Conservation (phyloP, 2,113 vertebrate genomes). For the Tonatia bakeri region DNA sequence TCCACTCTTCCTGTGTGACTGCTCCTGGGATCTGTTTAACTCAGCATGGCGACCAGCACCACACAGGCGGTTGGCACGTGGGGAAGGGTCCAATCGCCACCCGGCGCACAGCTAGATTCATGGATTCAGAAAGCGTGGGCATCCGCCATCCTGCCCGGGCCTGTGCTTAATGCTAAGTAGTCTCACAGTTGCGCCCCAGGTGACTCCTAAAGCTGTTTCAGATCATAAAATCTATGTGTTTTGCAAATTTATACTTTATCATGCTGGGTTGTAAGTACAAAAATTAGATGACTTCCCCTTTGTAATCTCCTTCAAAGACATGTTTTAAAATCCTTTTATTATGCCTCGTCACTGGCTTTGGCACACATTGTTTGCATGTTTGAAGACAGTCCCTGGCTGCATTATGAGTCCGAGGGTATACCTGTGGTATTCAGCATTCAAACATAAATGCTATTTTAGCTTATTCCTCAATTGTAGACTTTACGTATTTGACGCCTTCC, state of each 20-base stretch:
- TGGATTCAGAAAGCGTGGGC: conserved; percentile 64
- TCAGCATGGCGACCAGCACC: background rate
- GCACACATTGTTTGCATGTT: conserved; percentile 39
- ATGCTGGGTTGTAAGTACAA: conserved; percentile 60
- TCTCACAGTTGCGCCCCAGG: conserved; percentile 62
- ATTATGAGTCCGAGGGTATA: background rate
- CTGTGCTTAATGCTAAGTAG: conserved; percentile 64
- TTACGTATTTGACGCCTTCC: conserved; percentile 15
- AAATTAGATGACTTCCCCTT: conserved; percentile 43
- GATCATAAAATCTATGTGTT: conserved; percentile 72
- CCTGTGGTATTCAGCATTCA: conserved; percentile 47
- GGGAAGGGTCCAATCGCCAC: conserved; percentile 59
- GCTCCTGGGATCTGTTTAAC: conserved; percentile 9
- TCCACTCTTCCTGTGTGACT: background rate
- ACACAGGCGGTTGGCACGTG: conserved; percentile 58
- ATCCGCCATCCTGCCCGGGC: conserved; percentile 63
- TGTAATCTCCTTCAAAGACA: conserved; percentile 52
- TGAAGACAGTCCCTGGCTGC: conserved; percentile 64
- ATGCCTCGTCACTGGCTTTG: conserved; percentile 24
- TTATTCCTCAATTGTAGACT: conserved; percentile 55
- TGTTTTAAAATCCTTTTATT: conserved; percentile 30
- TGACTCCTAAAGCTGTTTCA: conserved; percentile 71
- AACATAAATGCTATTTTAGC: conserved; percentile 47
- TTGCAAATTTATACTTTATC: conserved; percentile 73
- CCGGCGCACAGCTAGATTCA: conserved; percentile 53